Evolutionary conservation across 2,797 vertebrate genomes (phyloP).

Genomic region (Lepilemur ruficaudatus): DNA sequence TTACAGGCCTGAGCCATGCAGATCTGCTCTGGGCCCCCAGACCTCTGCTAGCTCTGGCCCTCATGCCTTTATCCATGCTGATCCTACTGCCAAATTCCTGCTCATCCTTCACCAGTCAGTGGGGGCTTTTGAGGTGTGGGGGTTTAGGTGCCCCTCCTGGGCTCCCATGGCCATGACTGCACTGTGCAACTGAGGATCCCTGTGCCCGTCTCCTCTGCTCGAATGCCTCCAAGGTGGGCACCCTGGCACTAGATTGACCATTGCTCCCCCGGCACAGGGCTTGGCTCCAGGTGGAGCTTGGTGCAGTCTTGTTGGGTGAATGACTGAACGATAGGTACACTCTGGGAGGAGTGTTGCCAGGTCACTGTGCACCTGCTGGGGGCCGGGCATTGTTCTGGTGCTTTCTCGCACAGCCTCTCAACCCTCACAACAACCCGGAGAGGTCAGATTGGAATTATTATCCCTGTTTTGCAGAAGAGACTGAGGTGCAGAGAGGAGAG

Average conservation of each 20-base stretch:
- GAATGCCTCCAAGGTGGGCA: background rate
- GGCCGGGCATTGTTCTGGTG: background rate
- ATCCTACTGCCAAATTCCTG: background rate
- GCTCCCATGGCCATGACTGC: background rate
- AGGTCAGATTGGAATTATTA: background rate
- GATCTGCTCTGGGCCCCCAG: background rate
- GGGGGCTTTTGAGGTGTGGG: background rate
- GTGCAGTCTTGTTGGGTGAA: background rate
- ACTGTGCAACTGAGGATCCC: background rate
- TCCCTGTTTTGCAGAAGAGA: background rate
- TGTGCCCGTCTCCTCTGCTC: background rate
- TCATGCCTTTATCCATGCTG: background rate
- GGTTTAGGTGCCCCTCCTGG: background rate
- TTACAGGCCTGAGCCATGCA: background rate
- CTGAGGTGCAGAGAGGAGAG: background rate
- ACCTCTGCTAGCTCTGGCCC: no score
- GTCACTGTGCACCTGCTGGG: rapidly evolving
- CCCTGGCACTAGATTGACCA: background rate
- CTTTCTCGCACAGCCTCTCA: background rate
- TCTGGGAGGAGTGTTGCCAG: background rate
- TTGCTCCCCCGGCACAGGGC: no score
- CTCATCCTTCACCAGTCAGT: background rate
- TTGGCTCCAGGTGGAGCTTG: background rate
- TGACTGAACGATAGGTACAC: no score
- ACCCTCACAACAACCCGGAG: background rate